Base-by-base conservation (phyloP, 2,888 invertebrate species). In the Cecidostiba fungosa region DNA sequence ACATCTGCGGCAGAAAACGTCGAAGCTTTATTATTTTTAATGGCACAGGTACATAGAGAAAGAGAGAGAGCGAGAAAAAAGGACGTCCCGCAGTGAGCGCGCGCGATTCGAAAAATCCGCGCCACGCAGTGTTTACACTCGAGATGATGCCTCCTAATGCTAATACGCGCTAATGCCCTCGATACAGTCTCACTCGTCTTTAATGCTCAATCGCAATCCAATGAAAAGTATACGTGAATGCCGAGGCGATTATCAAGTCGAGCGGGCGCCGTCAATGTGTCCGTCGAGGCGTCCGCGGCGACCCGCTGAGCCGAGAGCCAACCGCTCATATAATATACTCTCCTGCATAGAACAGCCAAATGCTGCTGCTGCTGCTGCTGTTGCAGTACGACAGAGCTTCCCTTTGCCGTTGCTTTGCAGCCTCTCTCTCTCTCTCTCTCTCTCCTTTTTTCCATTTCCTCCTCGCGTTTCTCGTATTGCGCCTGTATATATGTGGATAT, bases 71-170 rank as follows among this genome's bases (percentile, higher is more conserved):
- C 81, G 87, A 84, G 85, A 72, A 87, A 88, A 85, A 87, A 80
- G 90, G 91, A 89, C 91, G 89, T 89, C 92, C 92, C 89, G 91
- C 85, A 87, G 92, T 89, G 91, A 82, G 78, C 72, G 82, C 74
- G n/a, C 50, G 50, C 1, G 92, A 66, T 26, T 92, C 93, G 91
- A 92, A 92, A 43, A 93, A 92, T 90, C 90, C 72, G 43, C 72
- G 72, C 72, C 72, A 89, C 89, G 91, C 93, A 91, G 93, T 93
- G 93, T 93, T 93, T 93, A 93, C 93, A 93, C 93, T 93, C 90
- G 93, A 93, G 92, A 93, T 93, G 93, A 93, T 93, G 93, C 93
- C 89, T 92, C 93, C 92, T 92, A 93, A 93, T 93, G 92, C 93
- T 93, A 93, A 93, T 93, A 91, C 92, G 89, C 89, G 89, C 90